A percentile compares a stretch with the other conserved stretches of the same genome.
phyloP scores from a whole-genome alignment of 2,797 vertebrate species.

The Spondyliosoma cantharus region DNA sequence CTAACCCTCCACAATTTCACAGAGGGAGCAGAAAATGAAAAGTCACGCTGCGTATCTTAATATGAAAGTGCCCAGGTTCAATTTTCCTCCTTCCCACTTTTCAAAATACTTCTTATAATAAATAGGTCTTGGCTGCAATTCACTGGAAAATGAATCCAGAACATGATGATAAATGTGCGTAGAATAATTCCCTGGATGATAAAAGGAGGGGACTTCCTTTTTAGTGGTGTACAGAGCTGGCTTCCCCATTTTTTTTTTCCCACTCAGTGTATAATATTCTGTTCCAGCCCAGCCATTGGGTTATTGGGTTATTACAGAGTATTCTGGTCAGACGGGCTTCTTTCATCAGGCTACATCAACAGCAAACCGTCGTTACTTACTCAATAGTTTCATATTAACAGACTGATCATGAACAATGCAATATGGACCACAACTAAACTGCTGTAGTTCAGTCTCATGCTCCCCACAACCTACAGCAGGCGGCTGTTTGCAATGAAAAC shows the following conservation, averaged over 20 bases:
- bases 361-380: conserved; percentile 20
- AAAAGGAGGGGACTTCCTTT: conserved; percentile 52
- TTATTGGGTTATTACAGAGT: conserved; percentile 11
- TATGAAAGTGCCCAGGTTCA: conserved; percentile 51
- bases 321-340: conserved; percentile 11
- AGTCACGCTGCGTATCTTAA: conserved; percentile 51
- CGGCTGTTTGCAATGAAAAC: neutral
- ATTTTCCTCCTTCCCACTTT: conserved; percentile 58
- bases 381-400: conserved; percentile 23
- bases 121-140: conserved; percentile 70
- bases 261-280: neutral
- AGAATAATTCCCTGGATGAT: conserved; percentile 67
- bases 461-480: neutral
- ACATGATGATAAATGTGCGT: conserved; percentile 72
- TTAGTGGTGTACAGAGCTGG: conserved; percentile 1
- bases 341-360: conserved; percentile 26
- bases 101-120: conserved; percentile 71
- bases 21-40: conserved; percentile 62
- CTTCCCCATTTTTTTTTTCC: conserved; percentile 12
- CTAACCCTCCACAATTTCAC: conserved; percentile 51
- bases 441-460: neutral
- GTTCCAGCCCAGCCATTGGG: neutral
- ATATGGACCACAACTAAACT: neutral
- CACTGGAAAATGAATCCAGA: conserved; percentile 72
- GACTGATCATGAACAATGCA: neutral